These are phyloP conservation scores for Ornithoptera alexandrae DNA, from an alignment of 2,888 invertebrate genomes.

Conservation along the genomic window DNA sequence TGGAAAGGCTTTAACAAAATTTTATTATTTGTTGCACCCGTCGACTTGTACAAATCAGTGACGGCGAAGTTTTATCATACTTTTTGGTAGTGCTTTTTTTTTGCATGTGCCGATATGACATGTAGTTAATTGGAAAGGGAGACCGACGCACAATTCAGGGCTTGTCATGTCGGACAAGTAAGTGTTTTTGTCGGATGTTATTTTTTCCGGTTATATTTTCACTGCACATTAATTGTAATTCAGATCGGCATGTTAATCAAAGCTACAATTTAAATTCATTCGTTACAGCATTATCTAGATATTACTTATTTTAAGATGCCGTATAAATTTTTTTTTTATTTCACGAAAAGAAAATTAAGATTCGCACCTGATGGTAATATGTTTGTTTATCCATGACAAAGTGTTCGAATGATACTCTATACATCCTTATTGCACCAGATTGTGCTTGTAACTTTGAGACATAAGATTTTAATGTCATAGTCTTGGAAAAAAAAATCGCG, in stretches of 20 bases:
- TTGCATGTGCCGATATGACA: slow-evolving; percentile 50
- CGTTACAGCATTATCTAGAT: background rate
- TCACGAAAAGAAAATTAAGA: too few species aligned
- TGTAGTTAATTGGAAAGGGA: slow-evolving; percentile 53
- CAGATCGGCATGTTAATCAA: background rate
- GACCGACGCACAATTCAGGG: slow-evolving; percentile 39
- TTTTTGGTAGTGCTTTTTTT: slow-evolving; percentile 37
- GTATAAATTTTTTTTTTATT: too few species aligned
- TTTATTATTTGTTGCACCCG: background rate
- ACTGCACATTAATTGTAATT: slow-evolving; percentile 44
- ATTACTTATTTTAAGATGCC: background rate
- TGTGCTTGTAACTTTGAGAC: too few species aligned
- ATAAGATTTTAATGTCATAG: too few species aligned
- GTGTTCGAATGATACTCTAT: too few species aligned
- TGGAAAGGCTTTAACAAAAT: background rate
- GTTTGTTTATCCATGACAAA: too few species aligned
- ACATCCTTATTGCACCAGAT: too few species aligned
- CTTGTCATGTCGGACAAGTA: slow-evolving; percentile 26
- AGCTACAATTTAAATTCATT: too few species aligned
- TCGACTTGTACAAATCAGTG: slow-evolving; percentile 2
- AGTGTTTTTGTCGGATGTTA: slow-evolving; percentile 29
- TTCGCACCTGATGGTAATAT: too few species aligned
- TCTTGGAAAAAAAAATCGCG: too few species aligned
- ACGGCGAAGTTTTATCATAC: slow-evolving; percentile 29
- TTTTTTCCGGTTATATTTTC: slow-evolving; percentile 33